Evolutionary conservation across 2,888 invertebrate genomes (phyloP).

Genomic region (Andrena hattorfiana): DNA sequence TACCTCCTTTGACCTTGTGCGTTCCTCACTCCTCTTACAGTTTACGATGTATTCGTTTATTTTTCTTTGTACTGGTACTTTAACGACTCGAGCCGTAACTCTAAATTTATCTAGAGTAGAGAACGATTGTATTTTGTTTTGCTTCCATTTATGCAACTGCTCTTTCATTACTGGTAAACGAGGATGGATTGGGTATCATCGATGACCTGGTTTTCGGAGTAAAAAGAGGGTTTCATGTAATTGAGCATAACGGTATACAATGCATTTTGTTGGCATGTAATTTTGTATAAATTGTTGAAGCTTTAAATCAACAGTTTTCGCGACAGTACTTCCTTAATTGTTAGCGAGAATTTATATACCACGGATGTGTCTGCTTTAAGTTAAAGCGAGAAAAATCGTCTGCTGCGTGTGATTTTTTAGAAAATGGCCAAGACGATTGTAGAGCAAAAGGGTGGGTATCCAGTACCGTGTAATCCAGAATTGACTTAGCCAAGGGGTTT

Average conservation of each 20-base stretch:
- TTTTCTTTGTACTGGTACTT: neutral
- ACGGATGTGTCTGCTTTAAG: too few species aligned
- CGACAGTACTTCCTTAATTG: too few species aligned
- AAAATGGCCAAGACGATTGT: neutral
- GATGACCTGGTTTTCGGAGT: neutral
- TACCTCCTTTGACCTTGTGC: neutral
- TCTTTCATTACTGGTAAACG: too few species aligned
- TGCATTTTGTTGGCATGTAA: too few species aligned
- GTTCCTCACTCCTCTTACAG: neutral
- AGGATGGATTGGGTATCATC: too few species aligned
- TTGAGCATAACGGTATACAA: neutral
- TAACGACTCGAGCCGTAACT: too few species aligned
- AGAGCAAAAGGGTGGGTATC: neutral
- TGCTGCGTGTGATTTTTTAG: neutral
- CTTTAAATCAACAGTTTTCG: too few species aligned
- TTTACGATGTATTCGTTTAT: neutral
- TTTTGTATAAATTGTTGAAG: too few species aligned
- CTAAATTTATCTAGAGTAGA: too few species aligned
- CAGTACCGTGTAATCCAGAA: conserved; percentile 35
- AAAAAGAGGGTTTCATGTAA: neutral
- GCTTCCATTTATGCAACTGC: too few species aligned
- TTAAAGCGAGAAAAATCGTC: neutral
- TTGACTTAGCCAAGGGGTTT: conserved; percentile 54
- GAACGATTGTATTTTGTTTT: too few species aligned
- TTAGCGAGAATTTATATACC: too few species aligned